Percentiles rank a stretch among this genome's conserved stretches.
Evolutionary conservation across 1,140 invertebrate species (phyloP).

Genomic region (Ctenoplectra terminalis): DNA sequence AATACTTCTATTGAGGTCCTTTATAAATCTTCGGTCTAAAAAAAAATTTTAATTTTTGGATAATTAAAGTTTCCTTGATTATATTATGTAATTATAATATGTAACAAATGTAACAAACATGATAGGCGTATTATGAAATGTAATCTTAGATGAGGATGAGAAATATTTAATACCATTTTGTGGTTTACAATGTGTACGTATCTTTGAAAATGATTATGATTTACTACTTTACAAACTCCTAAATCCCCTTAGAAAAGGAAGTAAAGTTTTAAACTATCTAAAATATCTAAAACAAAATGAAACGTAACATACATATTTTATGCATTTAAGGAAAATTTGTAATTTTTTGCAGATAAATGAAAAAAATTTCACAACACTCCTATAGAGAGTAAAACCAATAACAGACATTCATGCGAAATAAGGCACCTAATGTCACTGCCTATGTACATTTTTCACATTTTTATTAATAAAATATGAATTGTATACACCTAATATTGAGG

Average conservation of each 20-base stretch:
- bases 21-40: too few relatives aligned
- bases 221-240: not conserved
- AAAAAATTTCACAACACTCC: not conserved
- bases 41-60: too few relatives aligned
- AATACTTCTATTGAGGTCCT: too few relatives aligned
- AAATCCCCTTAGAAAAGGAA: not conserved
- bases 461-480: not conserved
- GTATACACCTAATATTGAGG: not conserved
- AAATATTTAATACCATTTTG: too few relatives aligned
- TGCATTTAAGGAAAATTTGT: not conserved
- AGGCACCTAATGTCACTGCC: not conserved
- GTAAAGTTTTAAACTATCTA: not conserved
- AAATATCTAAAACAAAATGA: not conserved
- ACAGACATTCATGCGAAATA: constrained; percentile 10
- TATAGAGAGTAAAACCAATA: not conserved
- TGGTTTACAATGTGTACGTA: not conserved
- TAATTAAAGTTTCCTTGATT: too few relatives aligned
- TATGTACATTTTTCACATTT: not conserved
- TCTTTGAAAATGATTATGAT: not conserved
- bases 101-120: too few relatives aligned
- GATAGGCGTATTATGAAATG: too few relatives aligned
- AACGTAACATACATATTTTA: not conserved
- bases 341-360: not conserved
- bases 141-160: too few relatives aligned
- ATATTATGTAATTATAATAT: too few relatives aligned